These are phyloP conservation scores for Pavo muticus DNA, from an alignment of 2,113 vertebrate species.

Conservation along the genomic window DNA sequence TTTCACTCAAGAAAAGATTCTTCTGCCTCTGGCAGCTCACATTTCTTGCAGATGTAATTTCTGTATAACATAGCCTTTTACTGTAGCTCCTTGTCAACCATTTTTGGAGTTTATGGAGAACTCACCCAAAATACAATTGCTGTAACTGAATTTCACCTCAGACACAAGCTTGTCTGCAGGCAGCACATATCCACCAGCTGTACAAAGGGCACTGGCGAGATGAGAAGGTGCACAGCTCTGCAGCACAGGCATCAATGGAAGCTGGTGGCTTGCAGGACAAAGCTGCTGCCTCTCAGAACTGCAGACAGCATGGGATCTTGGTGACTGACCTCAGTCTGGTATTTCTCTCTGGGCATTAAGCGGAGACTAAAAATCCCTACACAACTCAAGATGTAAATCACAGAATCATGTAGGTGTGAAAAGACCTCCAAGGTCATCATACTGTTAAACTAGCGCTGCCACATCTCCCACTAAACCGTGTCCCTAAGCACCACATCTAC, in stretches of 20 bases:
- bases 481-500: neutral
- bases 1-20: neutral
- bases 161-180: neutral
- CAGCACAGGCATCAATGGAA: neutral
- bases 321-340: neutral
- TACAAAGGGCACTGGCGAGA: neutral
- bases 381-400: neutral
- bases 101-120: neutral
- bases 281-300: neutral
- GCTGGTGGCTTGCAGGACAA: neutral
- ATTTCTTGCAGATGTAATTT: neutral
- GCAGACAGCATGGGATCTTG: too few relatives aligned
- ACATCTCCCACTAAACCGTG: neutral
- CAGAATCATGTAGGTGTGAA: neutral
- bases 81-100: neutral
- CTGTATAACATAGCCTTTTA: too few relatives aligned
- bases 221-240: neutral
- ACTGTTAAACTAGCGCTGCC: neutral
- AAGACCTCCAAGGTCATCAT: neutral
- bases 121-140: neutral
- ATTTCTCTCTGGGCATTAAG: neutral
- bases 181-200: neutral
- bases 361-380: neutral
- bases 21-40: neutral
- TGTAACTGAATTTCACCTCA: neutral